phyloP scores from a whole-genome alignment of 2,888 invertebrate genomes.

The Diaphora mendica region DNA sequence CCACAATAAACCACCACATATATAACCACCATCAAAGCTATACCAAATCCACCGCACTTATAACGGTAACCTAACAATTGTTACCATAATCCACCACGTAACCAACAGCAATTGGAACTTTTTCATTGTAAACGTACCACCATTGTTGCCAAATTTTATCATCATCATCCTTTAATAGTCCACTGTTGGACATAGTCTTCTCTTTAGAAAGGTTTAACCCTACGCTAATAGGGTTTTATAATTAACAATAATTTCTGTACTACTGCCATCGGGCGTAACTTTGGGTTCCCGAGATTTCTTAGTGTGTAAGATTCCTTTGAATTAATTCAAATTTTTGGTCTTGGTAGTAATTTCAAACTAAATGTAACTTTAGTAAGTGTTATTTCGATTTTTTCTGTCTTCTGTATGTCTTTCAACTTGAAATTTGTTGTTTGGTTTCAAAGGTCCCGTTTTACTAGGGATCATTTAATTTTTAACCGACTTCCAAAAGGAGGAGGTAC shows the following conservation, averaged over 20 bases:
- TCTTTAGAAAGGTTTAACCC: too few species aligned
- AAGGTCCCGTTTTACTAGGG: neutral
- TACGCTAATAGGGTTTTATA: too few species aligned
- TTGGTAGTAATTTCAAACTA: neutral
- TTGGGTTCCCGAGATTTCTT: neutral
- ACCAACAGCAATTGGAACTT: neutral
- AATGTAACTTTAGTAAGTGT: neutral
- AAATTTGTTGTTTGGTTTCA: neutral
- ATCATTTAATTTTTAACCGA: slow-evolving; percentile 8
- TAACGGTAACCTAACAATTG: neutral
- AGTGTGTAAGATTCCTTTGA: neutral
- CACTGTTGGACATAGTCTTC: too few species aligned
- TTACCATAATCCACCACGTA: neutral
- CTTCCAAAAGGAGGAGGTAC: too few species aligned
- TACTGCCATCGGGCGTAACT: neutral
- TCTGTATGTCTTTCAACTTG: neutral
- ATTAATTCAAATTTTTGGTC: too few species aligned
- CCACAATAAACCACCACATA: too few species aligned
- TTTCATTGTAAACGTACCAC: neutral
- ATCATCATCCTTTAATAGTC: neutral
- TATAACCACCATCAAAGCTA: neutral
- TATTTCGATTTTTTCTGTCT: neutral
- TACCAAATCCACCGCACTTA: neutral
- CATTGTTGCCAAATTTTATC: neutral
- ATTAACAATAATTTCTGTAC: neutral